Evolutionary conservation across 2,888 invertebrate genomes (phyloP).

Genomic region (Linyphia triangularis): DNA sequence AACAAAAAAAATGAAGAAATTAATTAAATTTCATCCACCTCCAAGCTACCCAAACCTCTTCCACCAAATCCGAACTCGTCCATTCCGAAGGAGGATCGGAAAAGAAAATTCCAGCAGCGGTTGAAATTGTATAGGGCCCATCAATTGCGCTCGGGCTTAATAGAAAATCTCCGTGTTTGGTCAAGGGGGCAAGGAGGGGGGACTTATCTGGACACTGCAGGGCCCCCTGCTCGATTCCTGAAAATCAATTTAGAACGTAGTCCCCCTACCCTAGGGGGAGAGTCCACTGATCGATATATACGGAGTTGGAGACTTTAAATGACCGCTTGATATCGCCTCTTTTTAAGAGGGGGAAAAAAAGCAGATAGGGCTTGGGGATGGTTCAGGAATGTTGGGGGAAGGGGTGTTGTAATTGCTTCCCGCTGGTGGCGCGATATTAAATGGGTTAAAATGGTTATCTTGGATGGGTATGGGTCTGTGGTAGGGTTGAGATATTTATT

Average conservation of each 20-base stretch:
- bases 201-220: slow-evolving; percentile 68
- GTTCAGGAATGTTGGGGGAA: slow-evolving; percentile 46
- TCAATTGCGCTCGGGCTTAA: slow-evolving; percentile 71
- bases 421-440: slow-evolving; percentile 11
- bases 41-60: neutral
- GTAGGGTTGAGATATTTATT: neutral
- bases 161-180: slow-evolving; percentile 70
- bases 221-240: slow-evolving; percentile 40
- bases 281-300: slow-evolving; percentile 63
- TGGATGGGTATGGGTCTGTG: neutral
- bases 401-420: slow-evolving; percentile 47
- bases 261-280: slow-evolving; percentile 33
- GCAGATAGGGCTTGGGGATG: slow-evolving; percentile 4
- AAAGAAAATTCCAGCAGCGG: slow-evolving; percentile 61
- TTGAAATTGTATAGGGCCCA: slow-evolving; percentile 73
- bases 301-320: slow-evolving; percentile 66
- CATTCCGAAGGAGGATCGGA: slow-evolving; percentile 26
- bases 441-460: slow-evolving; percentile 48
- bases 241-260: slow-evolving; percentile 70
- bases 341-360: slow-evolving; percentile 22
- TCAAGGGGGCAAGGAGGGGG: slow-evolving; percentile 10
- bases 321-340: slow-evolving; percentile 70
- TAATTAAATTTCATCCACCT: slow-evolving; percentile 71
- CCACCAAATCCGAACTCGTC: slow-evolving; percentile 46
- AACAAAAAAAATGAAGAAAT: slow-evolving; percentile 54